phyloP scores from a whole-genome alignment of 2,113 vertebrate genomes.

The Myocastor coypus region DNA sequence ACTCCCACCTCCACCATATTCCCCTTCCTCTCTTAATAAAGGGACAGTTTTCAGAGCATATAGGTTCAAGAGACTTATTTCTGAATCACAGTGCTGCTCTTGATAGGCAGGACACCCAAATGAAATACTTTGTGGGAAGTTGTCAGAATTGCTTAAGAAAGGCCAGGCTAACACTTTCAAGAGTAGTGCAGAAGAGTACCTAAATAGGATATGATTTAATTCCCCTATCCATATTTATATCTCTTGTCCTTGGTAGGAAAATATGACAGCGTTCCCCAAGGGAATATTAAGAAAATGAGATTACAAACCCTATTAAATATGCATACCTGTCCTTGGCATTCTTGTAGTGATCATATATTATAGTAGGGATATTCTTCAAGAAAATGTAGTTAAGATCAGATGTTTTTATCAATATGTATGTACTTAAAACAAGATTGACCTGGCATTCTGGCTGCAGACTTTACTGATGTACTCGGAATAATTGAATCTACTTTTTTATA shows the following conservation, averaged over 20 bases:
- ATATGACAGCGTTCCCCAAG: conserved; percentile 31
- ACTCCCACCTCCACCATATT: not conserved
- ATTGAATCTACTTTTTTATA: conserved; percentile 65
- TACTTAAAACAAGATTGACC: conserved; percentile 30
- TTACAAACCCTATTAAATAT: conserved; percentile 61
- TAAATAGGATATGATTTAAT: conserved; percentile 67
- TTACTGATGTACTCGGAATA: conserved; percentile 43
- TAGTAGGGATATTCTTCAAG: conserved; percentile 43
- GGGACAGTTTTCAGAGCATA: not conserved
- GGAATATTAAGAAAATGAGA: conserved; percentile 59
- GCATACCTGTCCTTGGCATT: conserved; percentile 46
- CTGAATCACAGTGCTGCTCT: not conserved
- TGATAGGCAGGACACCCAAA: not conserved
- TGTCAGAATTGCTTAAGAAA: conserved; percentile 41
- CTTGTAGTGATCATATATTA: not conserved
- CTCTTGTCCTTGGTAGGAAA: conserved; percentile 63
- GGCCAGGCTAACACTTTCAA: conserved; percentile 1
- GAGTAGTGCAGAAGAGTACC: conserved; percentile 45
- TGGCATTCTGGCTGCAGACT: conserved; percentile 21
- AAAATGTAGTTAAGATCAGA: conserved; percentile 41
- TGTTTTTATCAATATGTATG: conserved; percentile 66
- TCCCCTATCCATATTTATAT: conserved; percentile 53
- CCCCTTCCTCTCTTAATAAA: not conserved
- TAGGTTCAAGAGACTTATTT: not conserved
- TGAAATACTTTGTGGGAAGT: conserved; percentile 26